Evolutionary conservation across 2,113 vertebrate species (phyloP).

Genomic region (Stegostoma tigrinum): DNA sequence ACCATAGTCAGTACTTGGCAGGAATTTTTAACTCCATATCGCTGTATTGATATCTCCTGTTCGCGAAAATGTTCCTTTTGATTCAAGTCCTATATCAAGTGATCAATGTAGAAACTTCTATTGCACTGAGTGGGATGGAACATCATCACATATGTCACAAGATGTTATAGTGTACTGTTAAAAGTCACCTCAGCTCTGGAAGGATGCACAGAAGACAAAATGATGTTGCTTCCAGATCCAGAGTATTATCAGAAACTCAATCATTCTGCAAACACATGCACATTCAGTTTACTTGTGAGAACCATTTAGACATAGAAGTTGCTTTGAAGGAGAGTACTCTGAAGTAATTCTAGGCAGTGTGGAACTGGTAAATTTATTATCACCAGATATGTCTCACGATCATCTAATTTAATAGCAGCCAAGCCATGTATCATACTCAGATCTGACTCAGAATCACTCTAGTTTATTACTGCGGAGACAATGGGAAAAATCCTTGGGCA

Average conservation of each 20-base stretch:
- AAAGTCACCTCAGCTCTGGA: background rate
- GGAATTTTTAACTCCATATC: background rate
- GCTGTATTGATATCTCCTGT: background rate
- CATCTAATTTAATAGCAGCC: constrained; percentile 10
- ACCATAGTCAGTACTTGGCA: background rate
- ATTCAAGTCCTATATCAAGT: background rate
- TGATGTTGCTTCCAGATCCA: background rate
- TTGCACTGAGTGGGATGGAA: background rate
- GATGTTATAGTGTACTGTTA: constrained; percentile 1
- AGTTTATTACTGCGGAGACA: background rate
- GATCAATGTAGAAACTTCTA: background rate
- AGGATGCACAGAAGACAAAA: background rate
- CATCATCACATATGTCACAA: background rate
- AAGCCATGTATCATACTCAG: background rate
- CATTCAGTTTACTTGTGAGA: background rate
- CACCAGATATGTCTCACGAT: background rate
- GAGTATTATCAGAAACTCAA: background rate
- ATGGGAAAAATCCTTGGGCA: background rate
- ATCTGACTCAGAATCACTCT: constrained; percentile 1
- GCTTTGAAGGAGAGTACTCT: background rate
- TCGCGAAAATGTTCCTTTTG: background rate
- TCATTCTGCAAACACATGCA: background rate
- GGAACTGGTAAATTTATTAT: background rate
- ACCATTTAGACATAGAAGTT: background rate
- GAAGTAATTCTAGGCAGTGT: background rate